Evolutionary conservation across 2,888 invertebrate genomes (phyloP).

Genomic region (Serrognathus titanus): DNA sequence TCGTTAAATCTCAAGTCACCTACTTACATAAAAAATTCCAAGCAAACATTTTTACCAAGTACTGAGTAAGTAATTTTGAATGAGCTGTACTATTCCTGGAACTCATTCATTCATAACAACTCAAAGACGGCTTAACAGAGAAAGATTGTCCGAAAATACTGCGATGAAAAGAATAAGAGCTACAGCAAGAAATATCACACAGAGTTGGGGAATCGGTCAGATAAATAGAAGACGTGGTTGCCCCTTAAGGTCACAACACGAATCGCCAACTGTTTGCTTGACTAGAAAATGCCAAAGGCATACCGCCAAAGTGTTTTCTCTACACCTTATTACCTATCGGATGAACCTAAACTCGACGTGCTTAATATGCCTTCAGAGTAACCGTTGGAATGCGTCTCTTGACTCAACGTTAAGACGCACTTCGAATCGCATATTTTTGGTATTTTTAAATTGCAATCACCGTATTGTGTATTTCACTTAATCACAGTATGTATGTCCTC

Average conservation of each 20-base stretch:
- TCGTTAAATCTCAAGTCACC: too few species aligned
- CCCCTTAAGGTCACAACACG: background rate
- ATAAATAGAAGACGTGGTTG: background rate
- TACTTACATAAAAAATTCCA: too few species aligned
- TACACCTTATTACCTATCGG: constrained; percentile 31
- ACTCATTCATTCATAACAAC: constrained; percentile 36
- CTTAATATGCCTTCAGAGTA: constrained; percentile 11
- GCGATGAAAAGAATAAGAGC: constrained; percentile 17
- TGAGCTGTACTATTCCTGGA: constrained; percentile 34
- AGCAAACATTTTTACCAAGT: constrained; percentile 5
- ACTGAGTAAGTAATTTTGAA: constrained; percentile 24
- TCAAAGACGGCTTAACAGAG: constrained; percentile 23
- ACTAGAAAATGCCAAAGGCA: constrained; percentile 28
- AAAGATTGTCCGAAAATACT: constrained; percentile 7
- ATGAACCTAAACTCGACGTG: constrained; percentile 20
- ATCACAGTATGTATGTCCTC: background rate
- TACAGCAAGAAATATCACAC: constrained; percentile 26
- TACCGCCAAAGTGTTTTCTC: constrained; percentile 35
- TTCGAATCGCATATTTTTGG: background rate
- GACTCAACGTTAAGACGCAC: too few species aligned
- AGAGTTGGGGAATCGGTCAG: constrained; percentile 5
- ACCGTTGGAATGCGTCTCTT: too few species aligned
- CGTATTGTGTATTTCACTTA: constrained; percentile 7
- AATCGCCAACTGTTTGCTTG: constrained; percentile 11
- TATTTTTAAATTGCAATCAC: constrained; percentile 5